Percentiles rank a stretch among this genome's conserved stretches.
Conservation (phyloP, 2,888 invertebrate species). For the Lutraria lutraria region DNA sequence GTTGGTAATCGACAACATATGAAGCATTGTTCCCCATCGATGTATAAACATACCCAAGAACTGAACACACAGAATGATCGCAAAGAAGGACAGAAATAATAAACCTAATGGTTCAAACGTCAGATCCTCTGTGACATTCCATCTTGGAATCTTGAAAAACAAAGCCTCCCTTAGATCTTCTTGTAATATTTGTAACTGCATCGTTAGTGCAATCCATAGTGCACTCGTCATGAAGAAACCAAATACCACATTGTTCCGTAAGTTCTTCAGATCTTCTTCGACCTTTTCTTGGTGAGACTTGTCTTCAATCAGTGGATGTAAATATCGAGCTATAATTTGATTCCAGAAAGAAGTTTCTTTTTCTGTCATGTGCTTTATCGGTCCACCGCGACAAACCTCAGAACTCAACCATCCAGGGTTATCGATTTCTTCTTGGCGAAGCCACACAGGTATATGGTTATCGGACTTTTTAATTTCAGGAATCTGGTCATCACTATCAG, state of each 20-base stretch:
- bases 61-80: conserved; percentile 97
- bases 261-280: conserved; percentile 73
- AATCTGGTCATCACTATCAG: background rate
- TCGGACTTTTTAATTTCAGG: background rate
- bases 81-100: conserved; percentile 99
- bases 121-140: conserved; percentile 66
- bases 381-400: conserved; percentile 94
- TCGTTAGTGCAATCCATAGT: conserved; percentile 98
- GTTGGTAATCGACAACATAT: conserved; percentile 98
- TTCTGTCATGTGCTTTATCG: conserved; percentile 93
- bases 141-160: conserved; percentile 77
- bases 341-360: conserved; percentile 97
- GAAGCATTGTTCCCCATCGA: conserved; percentile 98
- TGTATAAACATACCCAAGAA: conserved; percentile 99
- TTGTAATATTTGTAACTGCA: conserved; percentile 94
- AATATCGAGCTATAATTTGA: conserved; percentile 96
- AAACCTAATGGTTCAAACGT: conserved; percentile 90
- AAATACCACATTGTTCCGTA: conserved; percentile 81
- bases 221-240: conserved; percentile 96
- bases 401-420: conserved; percentile 98
- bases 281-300: conserved; percentile 89
- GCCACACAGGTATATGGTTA: conserved; percentile 39
- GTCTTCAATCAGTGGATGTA: conserved; percentile 97
- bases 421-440: conserved; percentile 91
- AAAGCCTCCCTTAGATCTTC: conserved; percentile 90